These are phyloP conservation scores for Leptobrachium leishanense DNA, from an alignment of 2,113 vertebrate genomes.

Conservation along the genomic window DNA sequence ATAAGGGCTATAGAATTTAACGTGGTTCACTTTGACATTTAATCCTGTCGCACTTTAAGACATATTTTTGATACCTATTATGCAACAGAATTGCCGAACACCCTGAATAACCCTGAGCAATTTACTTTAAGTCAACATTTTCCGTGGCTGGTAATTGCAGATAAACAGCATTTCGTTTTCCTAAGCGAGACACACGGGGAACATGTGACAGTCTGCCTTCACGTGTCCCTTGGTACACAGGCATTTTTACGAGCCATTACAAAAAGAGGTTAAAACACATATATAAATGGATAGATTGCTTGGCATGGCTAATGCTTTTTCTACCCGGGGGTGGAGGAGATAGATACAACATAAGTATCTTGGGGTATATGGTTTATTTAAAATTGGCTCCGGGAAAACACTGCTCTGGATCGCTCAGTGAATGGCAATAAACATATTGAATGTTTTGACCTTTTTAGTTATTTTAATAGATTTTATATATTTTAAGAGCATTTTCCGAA, in stretches of 20 bases:
- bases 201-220: constrained; percentile 9
- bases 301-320: not conserved
- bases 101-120: constrained; percentile 9
- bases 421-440: no score
- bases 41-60: no score
- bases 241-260: not conserved
- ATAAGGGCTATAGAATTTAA: no score
- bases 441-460: no score
- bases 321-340: not conserved
- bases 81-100: not conserved
- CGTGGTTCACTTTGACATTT: no score
- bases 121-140: constrained; percentile 27
- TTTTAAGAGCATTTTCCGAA: no score
- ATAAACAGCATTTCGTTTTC: constrained; percentile 15
- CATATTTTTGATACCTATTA: no score
- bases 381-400: no score
- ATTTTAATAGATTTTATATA: no score
- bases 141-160: constrained; percentile 6
- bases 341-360: no score
- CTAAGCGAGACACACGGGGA: not conserved
- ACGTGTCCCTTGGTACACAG: not conserved
- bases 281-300: not conserved
- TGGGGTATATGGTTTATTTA: no score
- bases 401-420: no score
- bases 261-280: constrained; percentile 1